Evolutionary conservation across 2,797 vertebrate genomes (phyloP), one percentile per base, ranked within the genome.

Genomic region (Clarias laeviceps): DNA sequence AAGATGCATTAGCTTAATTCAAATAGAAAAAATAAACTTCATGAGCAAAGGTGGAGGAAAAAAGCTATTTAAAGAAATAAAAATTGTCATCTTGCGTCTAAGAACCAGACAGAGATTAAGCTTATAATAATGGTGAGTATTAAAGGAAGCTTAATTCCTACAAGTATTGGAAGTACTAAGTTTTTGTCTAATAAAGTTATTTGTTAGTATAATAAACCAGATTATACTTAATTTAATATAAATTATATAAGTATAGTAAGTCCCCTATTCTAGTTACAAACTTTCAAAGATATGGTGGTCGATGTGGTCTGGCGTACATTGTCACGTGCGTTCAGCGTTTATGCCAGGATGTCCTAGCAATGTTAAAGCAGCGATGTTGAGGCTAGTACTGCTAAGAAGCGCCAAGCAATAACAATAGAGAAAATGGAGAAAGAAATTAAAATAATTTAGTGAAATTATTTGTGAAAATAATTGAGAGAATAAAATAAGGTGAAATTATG

Each of bases 1-100:
- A 76, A 45, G 34, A 78, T 82, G 22, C 22, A 61, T 77, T 20
- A 82, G 61, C 37, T 56, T 22, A 29, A 70, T 80, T 54, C 66
- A 80, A 66, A 66, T 22, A 22, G 17, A 29, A 3, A 40, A 45
- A 65, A 66, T 8, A 72, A 29, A 34, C 27, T 20, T 57, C 50
- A 57, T 1, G n/a, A 20, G 22, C 6, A 59, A 18, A 69, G 34
- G 45, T 11, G 45, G n/a, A 64, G 24, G 79, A 24, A 37, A 22
- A 76, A 29, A 57, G 24, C 1, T 6, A 22, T 29, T 57, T 18
- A 62, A 50, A 74, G 5, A 73, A 20, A 27, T 4, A 11, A 27
- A 37, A 64, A 45, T 45, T 5, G 4, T 34, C 74, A 34, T 9
- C 4, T 14, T 57, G 12, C 9, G 22, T 77, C 18, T 77, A 6